These are phyloP conservation scores for Melinopterus prodromus DNA, from an alignment of 2,888 invertebrate species.

Conservation along the genomic window DNA sequence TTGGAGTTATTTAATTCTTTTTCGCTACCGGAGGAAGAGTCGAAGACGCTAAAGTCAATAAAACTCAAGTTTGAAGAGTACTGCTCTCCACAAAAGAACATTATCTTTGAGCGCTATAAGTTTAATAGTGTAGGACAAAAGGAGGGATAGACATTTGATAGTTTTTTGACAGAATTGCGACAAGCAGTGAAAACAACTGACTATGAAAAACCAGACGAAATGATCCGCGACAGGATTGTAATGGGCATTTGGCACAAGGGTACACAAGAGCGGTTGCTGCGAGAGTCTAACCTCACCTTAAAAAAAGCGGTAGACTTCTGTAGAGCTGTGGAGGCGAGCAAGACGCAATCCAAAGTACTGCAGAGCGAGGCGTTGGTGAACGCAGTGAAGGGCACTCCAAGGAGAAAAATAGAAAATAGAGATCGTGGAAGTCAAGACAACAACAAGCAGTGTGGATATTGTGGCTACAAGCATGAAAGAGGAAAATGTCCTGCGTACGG, in stretches of 20 bases:
- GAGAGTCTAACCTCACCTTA: slow-evolving; percentile 36
- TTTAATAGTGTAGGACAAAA: slow-evolving; percentile 42
- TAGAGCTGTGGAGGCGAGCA: slow-evolving; percentile 37
- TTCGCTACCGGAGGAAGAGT: slow-evolving; percentile 28
- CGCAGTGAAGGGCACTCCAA: not conserved
- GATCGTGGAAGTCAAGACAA: no score
- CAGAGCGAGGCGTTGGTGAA: slow-evolving; percentile 28
- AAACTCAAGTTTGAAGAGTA: slow-evolving; percentile 14
- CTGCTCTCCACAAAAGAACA: slow-evolving; percentile 28
- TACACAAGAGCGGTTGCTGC: slow-evolving; percentile 38
- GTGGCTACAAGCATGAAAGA: slow-evolving; percentile 18
- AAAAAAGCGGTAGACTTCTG: slow-evolving; percentile 38
- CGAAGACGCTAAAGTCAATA: not conserved
- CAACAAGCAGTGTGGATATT: not conserved
- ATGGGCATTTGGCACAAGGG: slow-evolving; percentile 39
- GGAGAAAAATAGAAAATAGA: not conserved
- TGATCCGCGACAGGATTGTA: slow-evolving; percentile 42
- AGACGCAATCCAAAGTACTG: slow-evolving; percentile 35
- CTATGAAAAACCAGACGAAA: slow-evolving; percentile 40
- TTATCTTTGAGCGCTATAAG: slow-evolving; percentile 33
- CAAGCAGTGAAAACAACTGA: slow-evolving; percentile 40
- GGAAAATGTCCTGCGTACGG: not conserved
- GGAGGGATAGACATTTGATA: slow-evolving; percentile 43
- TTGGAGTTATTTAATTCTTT: slow-evolving; percentile 37
- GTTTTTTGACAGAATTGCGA: slow-evolving; percentile 42